A percentile compares a stretch with the other conserved stretches of the same genome.
Conservation (phyloP, 2,888 invertebrate species). For the Leuctra nigra region DNA sequence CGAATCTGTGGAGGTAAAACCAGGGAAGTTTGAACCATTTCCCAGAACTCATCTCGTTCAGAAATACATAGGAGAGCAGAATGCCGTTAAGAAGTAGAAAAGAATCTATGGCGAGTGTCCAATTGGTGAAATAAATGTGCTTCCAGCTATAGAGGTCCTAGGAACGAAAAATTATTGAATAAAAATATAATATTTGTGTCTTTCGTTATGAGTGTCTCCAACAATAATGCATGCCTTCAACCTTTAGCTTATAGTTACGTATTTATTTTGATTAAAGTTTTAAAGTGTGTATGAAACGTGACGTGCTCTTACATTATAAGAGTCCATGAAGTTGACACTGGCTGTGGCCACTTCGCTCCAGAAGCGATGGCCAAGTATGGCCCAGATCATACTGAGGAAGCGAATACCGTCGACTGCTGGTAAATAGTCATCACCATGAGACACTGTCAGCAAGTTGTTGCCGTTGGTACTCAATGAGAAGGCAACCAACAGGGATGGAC, state of each 20-base stretch:
- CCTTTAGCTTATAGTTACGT: no score
- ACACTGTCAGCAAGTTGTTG: constrained; percentile 37
- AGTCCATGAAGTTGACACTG: constrained; percentile 36
- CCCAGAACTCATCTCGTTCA: constrained; percentile 36
- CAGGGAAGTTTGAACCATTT: constrained; percentile 37
- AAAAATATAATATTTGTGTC: not conserved
- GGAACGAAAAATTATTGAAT: constrained; percentile 27
- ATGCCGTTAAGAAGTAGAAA: constrained; percentile 57
- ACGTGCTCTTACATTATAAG: no score
- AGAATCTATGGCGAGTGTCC: constrained; percentile 51
- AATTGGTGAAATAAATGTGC: constrained; percentile 40
- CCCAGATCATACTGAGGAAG: constrained; percentile 44
- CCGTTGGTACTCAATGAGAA: constrained; percentile 41
- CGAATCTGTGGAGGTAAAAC: constrained; percentile 42
- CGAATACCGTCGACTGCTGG: constrained; percentile 46
- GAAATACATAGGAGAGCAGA: constrained; percentile 41
- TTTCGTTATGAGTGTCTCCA: not conserved
- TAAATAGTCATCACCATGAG: constrained; percentile 33
- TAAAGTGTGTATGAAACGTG: no score
- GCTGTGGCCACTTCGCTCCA: constrained; percentile 38
- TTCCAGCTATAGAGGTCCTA: constrained; percentile 40
- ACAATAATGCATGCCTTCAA: no score
- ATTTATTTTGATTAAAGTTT: no score
- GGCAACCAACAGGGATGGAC: constrained; percentile 31
- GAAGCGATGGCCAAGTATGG: constrained; percentile 42